Evolutionary conservation across 2,113 vertebrate genomes (phyloP).

Genomic region (Deroptyus accipitrinus): DNA sequence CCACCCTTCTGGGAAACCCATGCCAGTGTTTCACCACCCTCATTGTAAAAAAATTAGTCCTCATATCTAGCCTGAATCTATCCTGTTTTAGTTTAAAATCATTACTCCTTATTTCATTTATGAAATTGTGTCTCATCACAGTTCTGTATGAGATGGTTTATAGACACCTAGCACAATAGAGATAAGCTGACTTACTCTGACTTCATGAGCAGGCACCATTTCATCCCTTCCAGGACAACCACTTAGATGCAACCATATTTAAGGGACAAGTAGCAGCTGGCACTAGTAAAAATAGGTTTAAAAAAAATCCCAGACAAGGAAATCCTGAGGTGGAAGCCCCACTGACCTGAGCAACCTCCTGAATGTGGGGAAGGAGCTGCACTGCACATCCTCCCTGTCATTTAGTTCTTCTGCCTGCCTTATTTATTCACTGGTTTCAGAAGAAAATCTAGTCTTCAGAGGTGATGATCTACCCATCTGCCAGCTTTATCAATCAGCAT

Average conservation of each 20-base stretch:
- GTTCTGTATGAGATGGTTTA: neutral
- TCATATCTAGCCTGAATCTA: neutral
- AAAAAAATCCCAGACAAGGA: neutral
- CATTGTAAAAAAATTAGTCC: neutral
- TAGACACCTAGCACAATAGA: accelerated
- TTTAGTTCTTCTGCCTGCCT: neutral
- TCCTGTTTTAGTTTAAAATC: neutral
- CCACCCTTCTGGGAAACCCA: neutral
- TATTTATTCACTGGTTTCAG: neutral
- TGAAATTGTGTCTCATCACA: neutral
- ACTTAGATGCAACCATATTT: neutral
- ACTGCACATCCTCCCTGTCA: neutral
- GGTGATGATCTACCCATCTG: neutral
- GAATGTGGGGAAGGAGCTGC: neutral
- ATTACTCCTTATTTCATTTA: neutral
- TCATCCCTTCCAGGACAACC: neutral
- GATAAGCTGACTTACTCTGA: neutral
- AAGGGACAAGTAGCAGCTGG: neutral
- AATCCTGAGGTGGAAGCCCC: neutral
- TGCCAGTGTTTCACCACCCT: neutral
- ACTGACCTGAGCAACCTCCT: neutral
- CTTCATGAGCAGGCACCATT: neutral
- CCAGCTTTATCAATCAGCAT: neutral
- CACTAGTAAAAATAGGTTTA: neutral
- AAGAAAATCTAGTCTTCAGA: neutral